Conservation (phyloP, 1,140 invertebrate species). For the Nylanderia fulva region DNA sequence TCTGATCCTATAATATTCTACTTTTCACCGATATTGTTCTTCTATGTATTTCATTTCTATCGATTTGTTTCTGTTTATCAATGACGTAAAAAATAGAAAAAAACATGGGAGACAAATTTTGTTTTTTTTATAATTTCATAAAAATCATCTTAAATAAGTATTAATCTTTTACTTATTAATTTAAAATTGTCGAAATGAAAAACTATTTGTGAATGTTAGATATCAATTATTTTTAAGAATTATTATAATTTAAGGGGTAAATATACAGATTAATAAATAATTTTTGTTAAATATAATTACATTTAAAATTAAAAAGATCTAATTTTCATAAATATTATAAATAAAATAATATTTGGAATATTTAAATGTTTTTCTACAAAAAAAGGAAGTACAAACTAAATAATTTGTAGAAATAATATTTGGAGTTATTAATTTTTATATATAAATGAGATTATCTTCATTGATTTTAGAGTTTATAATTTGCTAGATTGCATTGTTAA, state of each 20-base stretch:
- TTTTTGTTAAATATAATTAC: neutral
- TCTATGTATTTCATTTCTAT: neutral
- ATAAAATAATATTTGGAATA: neutral
- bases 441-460: neutral
- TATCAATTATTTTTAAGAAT: neutral
- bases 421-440: neutral
- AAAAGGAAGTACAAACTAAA: too few species aligned
- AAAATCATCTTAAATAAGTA: neutral
- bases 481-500: neutral
- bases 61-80: slow-evolving; percentile 17
- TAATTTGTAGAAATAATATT: neutral
- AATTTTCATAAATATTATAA: neutral
- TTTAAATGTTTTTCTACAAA: neutral
- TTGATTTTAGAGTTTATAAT: slow-evolving; percentile 3
- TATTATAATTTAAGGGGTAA: neutral
- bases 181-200: neutral
- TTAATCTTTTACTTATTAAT: neutral
- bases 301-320: neutral
- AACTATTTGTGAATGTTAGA: neutral
- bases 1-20: slow-evolving; percentile 63
- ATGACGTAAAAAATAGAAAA: neutral
- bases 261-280: slow-evolving; percentile 1
- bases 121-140: too few species aligned
- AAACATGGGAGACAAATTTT: too few species aligned
- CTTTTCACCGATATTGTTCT: slow-evolving; percentile 23